phyloP scores from a whole-genome alignment of 2,888 invertebrate species.

The Drosophila subquinaria region DNA sequence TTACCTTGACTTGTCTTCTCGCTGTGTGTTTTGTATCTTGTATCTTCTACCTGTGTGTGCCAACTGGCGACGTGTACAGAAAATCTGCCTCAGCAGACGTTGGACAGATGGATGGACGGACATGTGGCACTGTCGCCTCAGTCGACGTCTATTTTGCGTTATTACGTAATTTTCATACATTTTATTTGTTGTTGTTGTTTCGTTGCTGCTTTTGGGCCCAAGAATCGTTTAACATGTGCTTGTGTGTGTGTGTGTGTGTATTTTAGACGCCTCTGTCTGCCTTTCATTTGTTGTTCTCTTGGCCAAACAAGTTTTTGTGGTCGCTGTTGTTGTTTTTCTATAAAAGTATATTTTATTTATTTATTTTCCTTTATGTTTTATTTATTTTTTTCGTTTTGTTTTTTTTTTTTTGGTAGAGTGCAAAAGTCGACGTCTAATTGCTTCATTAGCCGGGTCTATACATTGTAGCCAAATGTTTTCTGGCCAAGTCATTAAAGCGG shows the following conservation, averaged over 20 bases:
- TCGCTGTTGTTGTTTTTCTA: constrained; percentile 23
- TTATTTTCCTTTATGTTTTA: constrained; percentile 24
- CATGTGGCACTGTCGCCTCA: constrained; percentile 52
- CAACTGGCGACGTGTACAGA: constrained; percentile 61
- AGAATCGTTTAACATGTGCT: constrained; percentile 33
- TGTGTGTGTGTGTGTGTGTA: constrained; percentile 17
- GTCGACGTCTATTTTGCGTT: constrained; percentile 67
- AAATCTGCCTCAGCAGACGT: constrained; percentile 27
- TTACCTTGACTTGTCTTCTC: constrained; percentile 75
- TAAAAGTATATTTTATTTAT: constrained; percentile 28
- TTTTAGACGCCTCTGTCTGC: constrained; percentile 55
- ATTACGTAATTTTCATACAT: constrained; percentile 63
- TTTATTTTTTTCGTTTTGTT: constrained; percentile 16
- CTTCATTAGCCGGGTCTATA: constrained; percentile 68
- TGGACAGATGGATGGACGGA: constrained; percentile 35
- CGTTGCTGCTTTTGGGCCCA: constrained; percentile 45
- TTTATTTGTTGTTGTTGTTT: constrained; percentile 15
- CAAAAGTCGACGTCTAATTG: constrained; percentile 71
- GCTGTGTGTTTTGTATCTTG: constrained; percentile 18
- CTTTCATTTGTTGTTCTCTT: constrained; percentile 60
- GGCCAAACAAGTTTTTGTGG: constrained; percentile 56
- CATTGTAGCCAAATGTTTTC: constrained; percentile 41
- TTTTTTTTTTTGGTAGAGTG: constrained; percentile 35
- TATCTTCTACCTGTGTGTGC: constrained; percentile 41
- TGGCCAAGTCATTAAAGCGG: constrained; percentile 53